phyloP scores from a whole-genome alignment of 1,140 invertebrate genomes.

The Gonioctena quinquepunctata region DNA sequence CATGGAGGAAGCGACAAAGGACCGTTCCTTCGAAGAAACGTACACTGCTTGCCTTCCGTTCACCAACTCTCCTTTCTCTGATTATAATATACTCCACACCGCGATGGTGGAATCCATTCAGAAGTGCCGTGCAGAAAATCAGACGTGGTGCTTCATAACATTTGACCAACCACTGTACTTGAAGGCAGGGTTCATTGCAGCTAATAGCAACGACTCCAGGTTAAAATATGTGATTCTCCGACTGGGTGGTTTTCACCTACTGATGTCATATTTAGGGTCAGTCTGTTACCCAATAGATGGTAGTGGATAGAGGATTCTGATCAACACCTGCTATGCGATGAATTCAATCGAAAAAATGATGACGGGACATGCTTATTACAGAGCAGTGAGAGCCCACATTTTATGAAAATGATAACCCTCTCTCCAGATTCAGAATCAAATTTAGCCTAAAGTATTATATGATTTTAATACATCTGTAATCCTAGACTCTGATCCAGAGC shows the following conservation, averaged over 20 bases:
- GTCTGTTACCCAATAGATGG: conserved; percentile 19
- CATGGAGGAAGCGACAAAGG: conserved; percentile 1
- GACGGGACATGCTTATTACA: conserved; percentile 8
- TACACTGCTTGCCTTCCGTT: background rate
- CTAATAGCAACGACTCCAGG: background rate
- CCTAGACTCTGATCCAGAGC: too few species aligned
- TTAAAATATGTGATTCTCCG: background rate
- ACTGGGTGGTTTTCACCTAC: conserved; percentile 10
- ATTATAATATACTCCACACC: conserved; percentile 1
- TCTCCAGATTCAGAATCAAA: background rate
- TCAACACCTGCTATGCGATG: background rate
- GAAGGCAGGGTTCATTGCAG: conserved; percentile 1
- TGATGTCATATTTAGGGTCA: conserved; percentile 9
- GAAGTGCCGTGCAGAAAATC: background rate
- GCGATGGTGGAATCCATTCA: background rate
- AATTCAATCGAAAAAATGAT: conserved; percentile 9
- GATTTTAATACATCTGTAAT: too few species aligned
- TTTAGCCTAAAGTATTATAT: background rate
- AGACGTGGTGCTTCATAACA: too few species aligned
- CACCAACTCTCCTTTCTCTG: background rate
- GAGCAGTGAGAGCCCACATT: background rate
- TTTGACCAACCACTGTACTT: conserved; percentile 12
- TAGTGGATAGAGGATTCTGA: conserved; percentile 20
- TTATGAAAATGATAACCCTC: background rate
- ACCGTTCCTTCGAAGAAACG: background rate